phyloP scores from a whole-genome alignment of 64 coral and sea anemone genomes.

The Dendrophyllia cribrosa region DNA sequence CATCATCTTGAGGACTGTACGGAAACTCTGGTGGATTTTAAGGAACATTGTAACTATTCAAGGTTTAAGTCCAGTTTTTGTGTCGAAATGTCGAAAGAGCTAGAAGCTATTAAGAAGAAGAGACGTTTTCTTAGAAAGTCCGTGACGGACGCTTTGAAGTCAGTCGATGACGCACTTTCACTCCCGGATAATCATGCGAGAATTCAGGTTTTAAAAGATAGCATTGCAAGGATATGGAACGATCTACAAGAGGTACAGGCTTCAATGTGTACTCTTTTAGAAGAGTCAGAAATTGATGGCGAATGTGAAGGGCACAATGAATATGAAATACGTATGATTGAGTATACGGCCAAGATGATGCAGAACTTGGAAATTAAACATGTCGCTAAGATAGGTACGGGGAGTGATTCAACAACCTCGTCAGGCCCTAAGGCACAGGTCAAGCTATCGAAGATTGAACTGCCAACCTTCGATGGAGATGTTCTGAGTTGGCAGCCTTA shows the following conservation, averaged over 20 bases:
- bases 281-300: too few species aligned
- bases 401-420: background rate
- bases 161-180: slow-evolving; percentile 18
- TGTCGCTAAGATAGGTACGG: too few species aligned
- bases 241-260: too few species aligned
- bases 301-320: too few species aligned
- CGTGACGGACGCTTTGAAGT: background rate
- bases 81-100: background rate
- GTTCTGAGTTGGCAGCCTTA: background rate
- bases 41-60: background rate
- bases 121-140: slow-evolving; percentile 6
- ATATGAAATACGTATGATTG: too few species aligned
- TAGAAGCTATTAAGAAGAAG: background rate
- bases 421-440: background rate
- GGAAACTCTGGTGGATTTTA: background rate
- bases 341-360: too few species aligned
- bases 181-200: too few species aligned
- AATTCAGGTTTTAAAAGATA: too few species aligned
- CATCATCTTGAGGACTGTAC: background rate
- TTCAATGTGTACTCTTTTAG: too few species aligned
- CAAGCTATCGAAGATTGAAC: slow-evolving; percentile 31
- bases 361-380: too few species aligned
- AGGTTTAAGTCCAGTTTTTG: background rate
- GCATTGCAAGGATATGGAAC: too few species aligned
- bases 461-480: slow-evolving; percentile 18